Percentiles rank a stretch among this genome's conserved stretches.
Evolutionary conservation across 1,140 invertebrate genomes (phyloP).

Genomic region (Centruroides sculpturatus): DNA sequence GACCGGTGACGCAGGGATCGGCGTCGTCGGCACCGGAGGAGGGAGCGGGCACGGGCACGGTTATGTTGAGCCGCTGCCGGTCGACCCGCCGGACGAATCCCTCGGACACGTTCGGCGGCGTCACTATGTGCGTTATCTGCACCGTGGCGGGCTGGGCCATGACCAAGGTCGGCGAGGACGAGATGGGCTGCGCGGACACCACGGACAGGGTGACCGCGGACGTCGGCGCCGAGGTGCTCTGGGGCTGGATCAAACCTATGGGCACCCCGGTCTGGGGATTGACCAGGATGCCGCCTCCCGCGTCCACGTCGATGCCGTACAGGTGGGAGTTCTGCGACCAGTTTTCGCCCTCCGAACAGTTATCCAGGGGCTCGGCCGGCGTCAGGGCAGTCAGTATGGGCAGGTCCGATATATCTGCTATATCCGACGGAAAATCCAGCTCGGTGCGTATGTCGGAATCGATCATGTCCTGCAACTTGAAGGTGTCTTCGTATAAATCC

Average conservation of each 20-base stretch:
- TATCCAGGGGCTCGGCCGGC: not conserved
- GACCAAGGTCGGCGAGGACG: constrained; percentile 4
- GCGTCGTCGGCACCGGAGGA: constrained; percentile 18
- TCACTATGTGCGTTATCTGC: constrained; percentile 8
- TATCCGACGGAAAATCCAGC: too few species aligned
- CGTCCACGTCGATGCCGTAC: too few species aligned
- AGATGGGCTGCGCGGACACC: not conserved
- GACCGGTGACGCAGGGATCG: constrained; percentile 14
- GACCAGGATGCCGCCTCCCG: constrained; percentile 22
- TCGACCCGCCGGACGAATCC: constrained; percentile 5
- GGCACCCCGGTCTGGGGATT: constrained; percentile 31
- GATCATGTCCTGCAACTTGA: constrained; percentile 44
- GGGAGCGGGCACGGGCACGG: constrained; percentile 16
- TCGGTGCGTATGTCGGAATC: constrained; percentile 59
- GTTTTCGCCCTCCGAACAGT: not conserved
- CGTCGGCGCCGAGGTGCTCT: not conserved
- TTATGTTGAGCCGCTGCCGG: constrained; percentile 5
- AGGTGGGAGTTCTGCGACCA: too few species aligned
- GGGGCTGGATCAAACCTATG: constrained; percentile 5
- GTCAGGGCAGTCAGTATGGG: not conserved
- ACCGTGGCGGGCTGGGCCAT: constrained; percentile 3
- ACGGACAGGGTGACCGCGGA: not conserved
- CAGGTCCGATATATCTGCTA: too few species aligned
- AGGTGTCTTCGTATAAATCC: constrained; percentile 6
- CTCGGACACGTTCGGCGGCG: not conserved